Percentiles rank a stretch among this genome's conserved stretches.
Conservation (phyloP, 2,888 invertebrate species). For the Cybosia mesomella region DNA sequence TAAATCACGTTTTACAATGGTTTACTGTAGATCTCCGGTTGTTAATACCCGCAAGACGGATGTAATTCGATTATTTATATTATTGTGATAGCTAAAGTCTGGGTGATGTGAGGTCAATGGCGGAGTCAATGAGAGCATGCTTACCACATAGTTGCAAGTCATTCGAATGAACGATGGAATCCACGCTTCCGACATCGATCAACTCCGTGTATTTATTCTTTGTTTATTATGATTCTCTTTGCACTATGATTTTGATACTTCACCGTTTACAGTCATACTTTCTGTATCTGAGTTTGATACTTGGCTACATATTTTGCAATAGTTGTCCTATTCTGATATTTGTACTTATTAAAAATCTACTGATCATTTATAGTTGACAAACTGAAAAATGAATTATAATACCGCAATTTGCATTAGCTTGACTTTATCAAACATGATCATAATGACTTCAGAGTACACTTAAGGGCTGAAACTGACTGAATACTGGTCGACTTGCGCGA, state of each 20-base stretch:
- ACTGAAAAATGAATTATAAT: not conserved
- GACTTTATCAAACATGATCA: constrained; percentile 2
- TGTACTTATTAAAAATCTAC: not conserved
- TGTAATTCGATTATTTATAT: constrained; percentile 79
- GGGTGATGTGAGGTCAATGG: constrained; percentile 79
- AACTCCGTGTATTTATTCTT: constrained; percentile 63
- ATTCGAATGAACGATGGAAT: constrained; percentile 78
- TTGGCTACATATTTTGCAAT: not conserved
- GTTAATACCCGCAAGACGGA: constrained; percentile 74
- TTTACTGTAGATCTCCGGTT: constrained; percentile 64
- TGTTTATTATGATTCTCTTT: constrained; percentile 62
- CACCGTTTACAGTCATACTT: not conserved
- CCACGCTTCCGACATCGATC: constrained; percentile 82
- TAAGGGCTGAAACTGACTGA: constrained; percentile 23
- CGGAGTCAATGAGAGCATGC: constrained; percentile 84
- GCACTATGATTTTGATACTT: constrained; percentile 26
- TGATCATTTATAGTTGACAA: not conserved
- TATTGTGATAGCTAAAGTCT: constrained; percentile 74
- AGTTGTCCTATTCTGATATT: not conserved
- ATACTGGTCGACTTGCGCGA: constrained; percentile 52
- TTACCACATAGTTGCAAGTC: constrained; percentile 78
- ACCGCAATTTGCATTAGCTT: not conserved
- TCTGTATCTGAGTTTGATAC: not conserved
- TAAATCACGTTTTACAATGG: constrained; percentile 64
- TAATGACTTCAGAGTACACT: constrained; percentile 10